These are phyloP conservation scores for Melanargia galathea DNA, from an alignment of 2,888 invertebrate genomes.

Conservation along the genomic window DNA sequence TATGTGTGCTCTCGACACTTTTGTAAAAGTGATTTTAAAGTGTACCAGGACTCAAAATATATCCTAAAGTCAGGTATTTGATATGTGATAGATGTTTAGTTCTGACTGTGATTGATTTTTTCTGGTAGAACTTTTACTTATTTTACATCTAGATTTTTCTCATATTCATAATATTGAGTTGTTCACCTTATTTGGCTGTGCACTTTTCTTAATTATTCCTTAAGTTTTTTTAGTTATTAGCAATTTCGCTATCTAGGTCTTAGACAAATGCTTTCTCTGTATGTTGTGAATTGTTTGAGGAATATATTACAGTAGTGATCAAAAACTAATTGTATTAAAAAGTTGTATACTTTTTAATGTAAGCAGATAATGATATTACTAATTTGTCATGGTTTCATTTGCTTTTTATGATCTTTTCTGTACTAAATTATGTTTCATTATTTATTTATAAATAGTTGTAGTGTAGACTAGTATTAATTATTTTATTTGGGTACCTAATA, in stretches of 20 bases:
- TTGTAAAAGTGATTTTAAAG: conserved; percentile 87
- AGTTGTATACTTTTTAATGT: not conserved
- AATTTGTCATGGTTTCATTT: not conserved
- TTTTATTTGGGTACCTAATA: no score
- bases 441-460: no score
- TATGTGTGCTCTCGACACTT: conserved; percentile 90
- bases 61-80: conserved; percentile 82
- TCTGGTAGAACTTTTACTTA: not conserved
- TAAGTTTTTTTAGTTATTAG: no score
- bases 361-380: not conserved
- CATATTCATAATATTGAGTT: not conserved
- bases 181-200: not conserved
- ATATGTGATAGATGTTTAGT: conserved; percentile 16
- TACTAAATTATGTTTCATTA: no score
- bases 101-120: conserved; percentile 6
- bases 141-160: not conserved
- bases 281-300: not conserved
- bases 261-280: not conserved
- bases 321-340: not conserved
- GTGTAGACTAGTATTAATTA: no score
- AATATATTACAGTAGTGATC: not conserved
- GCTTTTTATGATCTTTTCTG: not conserved
- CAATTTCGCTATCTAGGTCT: not conserved
- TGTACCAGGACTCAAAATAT: conserved; percentile 86
- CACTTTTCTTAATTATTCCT: not conserved